Conservation (phyloP, 1,140 invertebrate species). For the Formica selysi region DNA sequence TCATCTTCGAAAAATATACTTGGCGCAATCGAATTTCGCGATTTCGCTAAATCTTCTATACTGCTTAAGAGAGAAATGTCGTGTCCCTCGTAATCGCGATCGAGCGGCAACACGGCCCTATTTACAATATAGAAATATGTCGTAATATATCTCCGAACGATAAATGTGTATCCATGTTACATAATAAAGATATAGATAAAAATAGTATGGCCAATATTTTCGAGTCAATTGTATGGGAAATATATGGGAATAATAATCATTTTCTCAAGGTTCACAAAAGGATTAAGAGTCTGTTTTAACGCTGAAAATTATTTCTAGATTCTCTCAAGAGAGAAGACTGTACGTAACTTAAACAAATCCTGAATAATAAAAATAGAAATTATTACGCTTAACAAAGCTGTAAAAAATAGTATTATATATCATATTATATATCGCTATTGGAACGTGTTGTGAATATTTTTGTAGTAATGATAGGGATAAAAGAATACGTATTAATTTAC, state of each 20-base stretch:
- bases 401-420: neutral
- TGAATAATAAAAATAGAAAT: neutral
- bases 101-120: constrained; percentile 39
- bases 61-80: constrained; percentile 51
- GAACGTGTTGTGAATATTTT: constrained; percentile 3
- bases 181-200: constrained; percentile 15
- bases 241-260: neutral
- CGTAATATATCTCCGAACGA: constrained; percentile 7
- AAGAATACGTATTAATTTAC: constrained; percentile 14
- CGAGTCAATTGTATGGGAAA: neutral
- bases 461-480: neutral
- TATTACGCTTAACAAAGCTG: neutral
- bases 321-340: neutral
- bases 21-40: constrained; percentile 53
- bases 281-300: neutral
- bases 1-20: constrained; percentile 62
- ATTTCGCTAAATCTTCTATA: constrained; percentile 47
- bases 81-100: constrained; percentile 60
- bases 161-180: constrained; percentile 5
- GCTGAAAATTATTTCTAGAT: neutral
- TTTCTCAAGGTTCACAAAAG: neutral
- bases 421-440: neutral
- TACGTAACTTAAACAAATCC: neutral
- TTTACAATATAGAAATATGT: constrained; percentile 59
- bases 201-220: neutral